Evolutionary conservation across 92 coral and sea anemone species (phyloP), one percentile per base, ranked within the genome.

Genomic region (Epizoanthus stellaris): DNA sequence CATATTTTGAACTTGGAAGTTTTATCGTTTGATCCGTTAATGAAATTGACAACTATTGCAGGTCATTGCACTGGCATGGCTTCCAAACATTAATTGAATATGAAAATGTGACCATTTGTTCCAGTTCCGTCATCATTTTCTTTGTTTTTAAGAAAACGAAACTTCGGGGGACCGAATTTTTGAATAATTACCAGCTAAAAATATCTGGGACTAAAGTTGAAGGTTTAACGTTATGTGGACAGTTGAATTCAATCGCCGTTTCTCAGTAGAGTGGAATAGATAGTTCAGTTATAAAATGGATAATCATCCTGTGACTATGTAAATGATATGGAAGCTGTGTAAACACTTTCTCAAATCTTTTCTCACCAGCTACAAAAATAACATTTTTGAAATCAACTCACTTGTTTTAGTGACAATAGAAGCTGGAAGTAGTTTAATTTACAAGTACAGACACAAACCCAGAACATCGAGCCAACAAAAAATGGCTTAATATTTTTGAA

Each of bases 121-220:
- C n/a, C 25, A 23, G 36, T 58, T 76, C 45, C 40, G 52, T 40
- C 67, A 57, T 45, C 6, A 21, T 12, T 76, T 57, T 76, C 68
- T 76, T 76, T 76, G 67, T 76, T 17, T 71, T 38, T 60, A 34
- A 60, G 16, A 67, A 76, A 59, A 38, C 58, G 40, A 39, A 60
- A 19, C 57, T 60, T 21, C 70, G 12, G 38, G 52, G 19, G 54
- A 60, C 58, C 42, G 20, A 52, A 14, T 34, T 40, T 38, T 1
- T 60, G 68, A 60, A 53, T 40, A 39, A 57, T 56, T 75, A 52
- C 54, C 53, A 76, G 56, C 16, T 58, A 68, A 11, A 52, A 52
- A 52, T 52, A 52, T 6, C 56, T 52, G 56, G 10, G 5, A 9
- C 2, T 52, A 52, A 52, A 9, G 56, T 52, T 52, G 14, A 52